phyloP scores from a whole-genome alignment of 1,140 invertebrate genomes.

The Zaprionus gabonicus region DNA sequence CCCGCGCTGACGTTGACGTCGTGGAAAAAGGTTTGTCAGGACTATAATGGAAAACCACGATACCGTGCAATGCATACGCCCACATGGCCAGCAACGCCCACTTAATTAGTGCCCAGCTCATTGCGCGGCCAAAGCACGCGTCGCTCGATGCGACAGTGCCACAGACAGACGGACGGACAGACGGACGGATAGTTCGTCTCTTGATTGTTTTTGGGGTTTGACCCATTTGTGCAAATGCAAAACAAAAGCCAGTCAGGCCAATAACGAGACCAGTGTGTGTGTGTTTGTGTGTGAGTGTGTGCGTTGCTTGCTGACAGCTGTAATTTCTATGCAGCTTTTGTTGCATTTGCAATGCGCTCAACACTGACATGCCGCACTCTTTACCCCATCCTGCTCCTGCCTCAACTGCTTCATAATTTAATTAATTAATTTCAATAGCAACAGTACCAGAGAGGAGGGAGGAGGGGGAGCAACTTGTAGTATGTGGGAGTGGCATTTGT shows the following conservation, averaged over 20 bases:
- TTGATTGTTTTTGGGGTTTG: conserved; percentile 82
- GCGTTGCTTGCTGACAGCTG: conserved; percentile 47
- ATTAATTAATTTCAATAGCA: conserved; percentile 74
- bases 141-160: neutral
- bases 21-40: conserved; percentile 51
- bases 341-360: conserved; percentile 54
- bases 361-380: conserved; percentile 32
- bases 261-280: conserved; percentile 18
- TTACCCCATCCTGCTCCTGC: neutral
- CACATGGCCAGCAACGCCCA: conserved; percentile 54
- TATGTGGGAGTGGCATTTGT: conserved; percentile 8
- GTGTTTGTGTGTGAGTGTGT: neutral
- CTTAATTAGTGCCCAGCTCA: conserved; percentile 77
- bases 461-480: too few species aligned
- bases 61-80: conserved; percentile 37
- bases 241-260: conserved; percentile 61
- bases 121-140: conserved; percentile 41
- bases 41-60: conserved; percentile 49
- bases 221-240: conserved; percentile 77
- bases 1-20: conserved; percentile 18
- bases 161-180: neutral
- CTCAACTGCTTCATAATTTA: conserved; percentile 70
- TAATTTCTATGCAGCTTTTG: conserved; percentile 63
- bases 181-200: conserved; percentile 21
- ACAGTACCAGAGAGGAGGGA: too few species aligned